These are phyloP conservation scores for Drosophila multiciliata DNA, from an alignment of 2,888 invertebrate genomes.

Conservation along the genomic window DNA sequence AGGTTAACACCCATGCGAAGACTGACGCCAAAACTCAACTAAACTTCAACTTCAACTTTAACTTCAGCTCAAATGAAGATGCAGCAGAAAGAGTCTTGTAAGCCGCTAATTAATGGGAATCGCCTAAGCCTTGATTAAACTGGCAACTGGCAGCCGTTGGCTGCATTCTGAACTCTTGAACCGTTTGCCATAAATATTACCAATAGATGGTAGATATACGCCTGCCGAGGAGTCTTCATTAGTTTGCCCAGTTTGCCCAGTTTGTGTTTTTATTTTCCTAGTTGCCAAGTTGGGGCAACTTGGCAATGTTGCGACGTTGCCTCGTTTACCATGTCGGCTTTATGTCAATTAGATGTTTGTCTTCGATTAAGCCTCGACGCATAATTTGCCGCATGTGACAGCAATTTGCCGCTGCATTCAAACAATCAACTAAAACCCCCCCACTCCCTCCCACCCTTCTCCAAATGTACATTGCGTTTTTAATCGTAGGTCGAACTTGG, in stretches of 20 bases:
- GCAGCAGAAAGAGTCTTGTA: constrained; percentile 46
- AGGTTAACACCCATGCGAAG: constrained; percentile 48
- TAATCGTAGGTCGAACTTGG: constrained; percentile 21
- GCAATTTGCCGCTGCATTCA: constrained; percentile 62
- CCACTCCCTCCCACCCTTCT: neutral
- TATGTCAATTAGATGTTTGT: constrained; percentile 78
- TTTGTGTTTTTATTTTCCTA: constrained; percentile 34
- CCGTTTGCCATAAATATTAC: constrained; percentile 72
- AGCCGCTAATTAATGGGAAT: constrained; percentile 70
- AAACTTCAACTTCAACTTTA: neutral
- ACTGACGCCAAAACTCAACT: neutral
- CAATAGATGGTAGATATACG: constrained; percentile 72
- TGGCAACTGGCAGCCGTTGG: constrained; percentile 48
- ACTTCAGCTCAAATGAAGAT: constrained; percentile 39
- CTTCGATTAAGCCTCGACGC: constrained; percentile 68
- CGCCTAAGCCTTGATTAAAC: constrained; percentile 69
- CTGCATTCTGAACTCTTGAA: constrained; percentile 71
- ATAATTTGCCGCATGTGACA: constrained; percentile 76
- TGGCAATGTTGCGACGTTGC: constrained; percentile 1
- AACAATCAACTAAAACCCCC: neutral
- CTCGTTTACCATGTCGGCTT: constrained; percentile 76
- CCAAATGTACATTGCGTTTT: constrained; percentile 20
- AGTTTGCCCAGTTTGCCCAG: constrained; percentile 27
- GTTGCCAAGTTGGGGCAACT: constrained; percentile 12
- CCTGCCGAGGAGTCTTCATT: constrained; percentile 26